Evolutionary conservation across 1,140 invertebrate species (phyloP).

Genomic region (Chionoecetes opilio): DNA sequence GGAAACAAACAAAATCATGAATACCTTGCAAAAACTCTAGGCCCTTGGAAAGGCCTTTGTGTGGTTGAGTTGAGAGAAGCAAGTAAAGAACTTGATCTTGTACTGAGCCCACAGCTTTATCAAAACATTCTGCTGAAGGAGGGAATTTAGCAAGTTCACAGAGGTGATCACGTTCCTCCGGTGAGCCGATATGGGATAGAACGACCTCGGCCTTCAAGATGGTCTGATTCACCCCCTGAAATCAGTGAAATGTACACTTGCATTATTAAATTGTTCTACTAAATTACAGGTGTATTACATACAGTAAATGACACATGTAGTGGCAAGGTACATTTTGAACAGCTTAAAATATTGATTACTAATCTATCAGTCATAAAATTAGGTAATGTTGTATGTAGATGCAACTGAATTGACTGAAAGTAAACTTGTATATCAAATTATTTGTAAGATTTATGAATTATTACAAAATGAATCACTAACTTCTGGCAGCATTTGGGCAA

Average conservation of each 20-base stretch:
- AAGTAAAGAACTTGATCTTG: conserved; percentile 66
- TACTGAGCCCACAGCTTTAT: conserved; percentile 59
- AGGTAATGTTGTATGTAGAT: too few relatives aligned
- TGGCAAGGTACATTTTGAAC: background rate
- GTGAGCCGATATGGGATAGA: conserved; percentile 51
- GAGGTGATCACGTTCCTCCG: conserved; percentile 52
- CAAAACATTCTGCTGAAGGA: conserved; percentile 55
- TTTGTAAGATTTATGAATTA: background rate
- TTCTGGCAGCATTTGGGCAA: conserved; percentile 74
- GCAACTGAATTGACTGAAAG: too few relatives aligned
- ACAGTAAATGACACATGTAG: background rate
- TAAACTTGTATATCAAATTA: background rate
- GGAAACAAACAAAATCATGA: background rate
- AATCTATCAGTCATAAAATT: too few relatives aligned
- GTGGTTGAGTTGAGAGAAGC: conserved; percentile 64
- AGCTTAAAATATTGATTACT: too few relatives aligned
- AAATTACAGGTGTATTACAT: background rate
- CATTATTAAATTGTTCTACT: background rate
- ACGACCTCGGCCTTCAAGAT: conserved; percentile 62
- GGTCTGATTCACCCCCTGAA: conserved; percentile 59
- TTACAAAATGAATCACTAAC: conserved; percentile 50
- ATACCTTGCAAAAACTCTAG: conserved; percentile 73
- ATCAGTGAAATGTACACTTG: conserved; percentile 4
- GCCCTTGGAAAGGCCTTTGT: conserved; percentile 62
- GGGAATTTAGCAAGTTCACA: conserved; percentile 61